Base-by-base conservation (phyloP, 2,888 invertebrate species). In the Leptopilina drosophilae region DNA sequence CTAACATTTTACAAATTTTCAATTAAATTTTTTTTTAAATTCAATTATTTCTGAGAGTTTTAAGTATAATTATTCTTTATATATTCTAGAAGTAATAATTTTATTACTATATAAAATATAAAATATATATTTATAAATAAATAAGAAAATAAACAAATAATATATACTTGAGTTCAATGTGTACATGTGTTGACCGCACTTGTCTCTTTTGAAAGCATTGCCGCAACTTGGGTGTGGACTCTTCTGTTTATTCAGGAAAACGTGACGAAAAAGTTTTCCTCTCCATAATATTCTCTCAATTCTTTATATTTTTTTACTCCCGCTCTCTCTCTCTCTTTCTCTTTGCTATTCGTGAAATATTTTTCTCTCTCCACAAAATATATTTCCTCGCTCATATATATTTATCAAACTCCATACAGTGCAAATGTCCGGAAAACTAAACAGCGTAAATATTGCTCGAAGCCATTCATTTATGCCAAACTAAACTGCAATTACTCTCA, bases 181-280 rank as follows among this genome's bases (percentile, higher is more conserved):
- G 14, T 26, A 53, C 11, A 20, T 26, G 11, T 11, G 69, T 46
- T 26, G 26, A 49, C 49, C 26, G 26, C 26, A 20, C 66, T 67
- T 67, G n/a, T 15, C 46, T 67, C 66, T 67, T 67, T 67, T 53
- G 69, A 53, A 53, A 53, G 53, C 49, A 53, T 20, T 69, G 69
- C 69, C 69, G 20, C 20, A 56, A 69, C n/a, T 69, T 69, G 69
- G 69, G 69, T 69, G 69, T 69, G 69, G 53, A 69, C 26, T 69
- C 49, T 42, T 49, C 69, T 69, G 26, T 69, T 69, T 69, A 53
- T 69, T 53, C 53, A 69, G 14, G 26, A 69, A 69, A 53, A 53
- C 69, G 69, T 56, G 69, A 69, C 53, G 49, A 69, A 53, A 69
- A 53, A 69, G 26, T 69, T 20, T 56, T 69, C 69, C 53, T 49